Conservation (phyloP, 2,113 vertebrate species). For the Emydocephalus ijimae region DNA sequence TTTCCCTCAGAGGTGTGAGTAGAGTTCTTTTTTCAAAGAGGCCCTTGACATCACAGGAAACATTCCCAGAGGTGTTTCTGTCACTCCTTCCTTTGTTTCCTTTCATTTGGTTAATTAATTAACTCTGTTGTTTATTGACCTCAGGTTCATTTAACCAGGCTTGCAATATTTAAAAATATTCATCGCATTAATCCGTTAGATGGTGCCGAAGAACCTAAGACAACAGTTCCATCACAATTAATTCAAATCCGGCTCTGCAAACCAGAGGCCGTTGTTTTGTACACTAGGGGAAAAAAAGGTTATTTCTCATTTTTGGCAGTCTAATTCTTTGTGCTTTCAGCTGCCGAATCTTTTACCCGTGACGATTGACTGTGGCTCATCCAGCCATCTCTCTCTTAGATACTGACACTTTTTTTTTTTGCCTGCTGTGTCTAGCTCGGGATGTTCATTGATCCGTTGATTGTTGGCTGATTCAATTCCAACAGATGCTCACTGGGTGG, state of each 20-base stretch:
- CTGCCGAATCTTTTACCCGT: neutral
- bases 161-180: neutral
- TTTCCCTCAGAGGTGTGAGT: neutral
- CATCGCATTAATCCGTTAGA: neutral
- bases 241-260: neutral
- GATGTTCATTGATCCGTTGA: neutral
- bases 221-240: neutral
- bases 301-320: neutral
- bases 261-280: neutral
- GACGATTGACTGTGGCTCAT: neutral
- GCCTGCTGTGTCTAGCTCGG: neutral
- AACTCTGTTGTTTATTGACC: neutral
- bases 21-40: neutral
- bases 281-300: neutral
- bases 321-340: neutral
- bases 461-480: neutral
- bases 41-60: neutral
- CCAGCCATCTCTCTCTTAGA: neutral
- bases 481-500: neutral
- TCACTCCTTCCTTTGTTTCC: neutral
- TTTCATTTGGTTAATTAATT: neutral
- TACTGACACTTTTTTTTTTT: neutral
- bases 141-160: neutral
- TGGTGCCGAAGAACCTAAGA: neutral
- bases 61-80: neutral